Evolutionary conservation across 2,797 vertebrate species (phyloP).

Genomic region (Enteromius unitaeniatus): DNA sequence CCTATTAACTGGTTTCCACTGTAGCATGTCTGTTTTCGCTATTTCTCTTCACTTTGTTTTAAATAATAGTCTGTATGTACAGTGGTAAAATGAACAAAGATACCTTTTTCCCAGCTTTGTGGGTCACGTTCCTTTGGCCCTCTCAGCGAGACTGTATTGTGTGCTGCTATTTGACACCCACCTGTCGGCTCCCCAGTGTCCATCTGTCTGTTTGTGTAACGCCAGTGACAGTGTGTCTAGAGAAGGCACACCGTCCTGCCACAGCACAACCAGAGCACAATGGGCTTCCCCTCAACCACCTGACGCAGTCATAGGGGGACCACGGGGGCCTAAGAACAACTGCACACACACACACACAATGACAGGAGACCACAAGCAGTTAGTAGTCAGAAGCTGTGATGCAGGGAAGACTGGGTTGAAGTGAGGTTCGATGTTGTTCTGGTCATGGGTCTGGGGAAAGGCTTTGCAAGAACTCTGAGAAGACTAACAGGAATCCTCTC

Average conservation of each 20-base stretch:
- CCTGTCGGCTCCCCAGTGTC: conserved; percentile 53
- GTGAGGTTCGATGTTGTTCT: conserved; percentile 2
- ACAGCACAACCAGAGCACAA: conserved; percentile 56
- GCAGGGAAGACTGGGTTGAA: not conserved
- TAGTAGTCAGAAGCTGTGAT: conserved; percentile 29
- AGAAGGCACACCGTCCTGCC: conserved; percentile 57
- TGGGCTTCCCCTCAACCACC: conserved; percentile 46
- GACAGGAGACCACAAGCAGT: conserved; percentile 46
- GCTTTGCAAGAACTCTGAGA: conserved; percentile 69
- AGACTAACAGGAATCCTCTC: conserved; percentile 73
- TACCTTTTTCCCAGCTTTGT: not conserved
- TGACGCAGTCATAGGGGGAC: conserved; percentile 44
- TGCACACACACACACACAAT: conserved; percentile 40
- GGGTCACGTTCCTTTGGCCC: not conserved
- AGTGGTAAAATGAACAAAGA: not conserved
- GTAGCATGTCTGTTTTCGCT: not conserved
- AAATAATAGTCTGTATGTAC: not conserved
- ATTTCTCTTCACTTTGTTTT: not conserved
- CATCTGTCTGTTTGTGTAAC: conserved; percentile 61
- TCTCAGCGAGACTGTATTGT: conserved; percentile 35
- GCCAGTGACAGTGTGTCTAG: conserved; percentile 57
- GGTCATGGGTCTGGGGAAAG: conserved; percentile 72
- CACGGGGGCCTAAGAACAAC: conserved; percentile 45
- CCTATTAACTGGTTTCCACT: not conserved
- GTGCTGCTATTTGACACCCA: conserved; percentile 60